Conservation (phyloP, 2,888 invertebrate genomes). For the Bellardia pandia region DNA sequence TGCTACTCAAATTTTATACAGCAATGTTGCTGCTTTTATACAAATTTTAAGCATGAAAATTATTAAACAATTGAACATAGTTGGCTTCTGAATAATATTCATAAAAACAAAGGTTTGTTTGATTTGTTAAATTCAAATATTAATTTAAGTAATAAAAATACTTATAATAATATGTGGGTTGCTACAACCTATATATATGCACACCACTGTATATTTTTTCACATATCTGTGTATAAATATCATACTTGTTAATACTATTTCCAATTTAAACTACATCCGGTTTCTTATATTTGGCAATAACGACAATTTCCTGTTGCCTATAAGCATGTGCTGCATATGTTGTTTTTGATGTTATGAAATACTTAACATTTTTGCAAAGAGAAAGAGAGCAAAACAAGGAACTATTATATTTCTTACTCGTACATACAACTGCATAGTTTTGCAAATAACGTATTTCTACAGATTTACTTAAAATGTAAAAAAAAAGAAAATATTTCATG, state of each 20-base stretch:
- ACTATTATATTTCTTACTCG: not conserved
- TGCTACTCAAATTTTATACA: too few relatives aligned
- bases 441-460: slow-evolving; percentile 10
- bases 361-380: not conserved
- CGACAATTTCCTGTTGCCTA: slow-evolving; percentile 51
- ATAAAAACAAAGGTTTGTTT: too few relatives aligned
- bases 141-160: too few relatives aligned
- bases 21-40: too few relatives aligned
- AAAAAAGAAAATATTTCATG: slow-evolving; percentile 12
- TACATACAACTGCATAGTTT: not conserved
- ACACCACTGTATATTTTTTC: too few relatives aligned
- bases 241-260: slow-evolving; percentile 21
- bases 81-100: too few relatives aligned
- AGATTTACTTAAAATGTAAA: not conserved
- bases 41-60: too few relatives aligned
- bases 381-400: not conserved
- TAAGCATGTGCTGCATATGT: not conserved
- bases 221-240: not conserved
- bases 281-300: slow-evolving; percentile 41
- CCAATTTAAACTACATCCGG: slow-evolving; percentile 55
- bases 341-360: not conserved
- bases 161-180: too few relatives aligned
- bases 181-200: too few relatives aligned
- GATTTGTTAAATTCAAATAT: too few relatives aligned
- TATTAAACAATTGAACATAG: too few relatives aligned